Evolutionary conservation across 2,888 invertebrate species (phyloP).

Genomic region (Ditula angustiorana): DNA sequence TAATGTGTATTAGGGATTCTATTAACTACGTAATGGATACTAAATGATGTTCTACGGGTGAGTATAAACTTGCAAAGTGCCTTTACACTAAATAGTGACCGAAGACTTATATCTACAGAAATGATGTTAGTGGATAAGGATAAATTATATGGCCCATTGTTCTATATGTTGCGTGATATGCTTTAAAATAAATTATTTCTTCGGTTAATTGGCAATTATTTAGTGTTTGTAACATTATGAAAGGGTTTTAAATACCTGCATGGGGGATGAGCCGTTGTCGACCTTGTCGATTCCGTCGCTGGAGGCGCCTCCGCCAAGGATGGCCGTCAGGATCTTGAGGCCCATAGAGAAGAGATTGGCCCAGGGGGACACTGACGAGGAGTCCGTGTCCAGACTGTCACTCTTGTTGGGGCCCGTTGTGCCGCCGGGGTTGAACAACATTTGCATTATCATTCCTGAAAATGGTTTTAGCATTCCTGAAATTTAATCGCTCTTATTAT

Average conservation of each 20-base stretch:
- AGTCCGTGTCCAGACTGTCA: slow-evolving; percentile 89
- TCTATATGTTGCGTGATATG: slow-evolving; percentile 32
- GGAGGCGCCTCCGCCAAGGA: slow-evolving; percentile 91
- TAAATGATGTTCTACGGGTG: slow-evolving; percentile 66
- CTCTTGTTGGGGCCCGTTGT: slow-evolving; percentile 92
- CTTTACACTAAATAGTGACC: slow-evolving; percentile 67
- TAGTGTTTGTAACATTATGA: slow-evolving; percentile 21
- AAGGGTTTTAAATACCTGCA: slow-evolving; percentile 89
- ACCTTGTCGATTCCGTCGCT: slow-evolving; percentile 96
- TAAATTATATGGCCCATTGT: slow-evolving; percentile 50
- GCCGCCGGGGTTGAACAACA: slow-evolving; percentile 90
- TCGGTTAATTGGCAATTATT: slow-evolving; percentile 41
- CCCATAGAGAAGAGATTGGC: slow-evolving; percentile 94
- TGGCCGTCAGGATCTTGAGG: slow-evolving; percentile 93
- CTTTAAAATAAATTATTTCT: slow-evolving; percentile 39
- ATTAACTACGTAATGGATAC: slow-evolving; percentile 63
- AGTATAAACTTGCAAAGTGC: slow-evolving; percentile 73
- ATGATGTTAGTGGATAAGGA: slow-evolving; percentile 79
- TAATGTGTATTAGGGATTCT: slow-evolving; percentile 67
- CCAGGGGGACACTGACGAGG: slow-evolving; percentile 93
- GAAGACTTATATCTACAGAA: slow-evolving; percentile 70
- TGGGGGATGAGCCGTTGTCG: slow-evolving; percentile 94
- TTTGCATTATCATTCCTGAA: slow-evolving; percentile 92
- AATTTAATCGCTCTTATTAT: slow-evolving; percentile 36
- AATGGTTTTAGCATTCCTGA: slow-evolving; percentile 43